Conservation (phyloP, 2,888 invertebrate genomes). For the Nomada fucata region DNA sequence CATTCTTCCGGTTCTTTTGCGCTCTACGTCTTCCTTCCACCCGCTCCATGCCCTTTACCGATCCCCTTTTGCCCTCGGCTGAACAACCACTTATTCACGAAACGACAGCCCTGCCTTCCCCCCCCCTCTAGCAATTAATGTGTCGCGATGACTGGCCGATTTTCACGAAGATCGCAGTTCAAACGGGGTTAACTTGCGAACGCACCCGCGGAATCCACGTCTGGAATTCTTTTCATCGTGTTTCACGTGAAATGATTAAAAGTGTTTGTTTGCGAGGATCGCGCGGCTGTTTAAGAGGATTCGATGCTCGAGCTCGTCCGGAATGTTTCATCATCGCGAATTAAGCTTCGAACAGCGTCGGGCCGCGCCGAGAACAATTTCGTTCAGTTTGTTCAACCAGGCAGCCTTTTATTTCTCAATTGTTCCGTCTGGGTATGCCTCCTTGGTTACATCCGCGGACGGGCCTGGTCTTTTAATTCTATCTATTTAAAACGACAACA, state of each 20-base stretch:
- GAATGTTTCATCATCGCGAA: constrained; percentile 25
- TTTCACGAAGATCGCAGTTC: constrained; percentile 15
- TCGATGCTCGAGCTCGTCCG: not conserved
- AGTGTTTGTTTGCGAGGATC: constrained; percentile 11
- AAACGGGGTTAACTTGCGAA: constrained; percentile 15
- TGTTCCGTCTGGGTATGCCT: not conserved
- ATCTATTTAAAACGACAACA: too few species aligned
- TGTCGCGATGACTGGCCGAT: not conserved
- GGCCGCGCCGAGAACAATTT: not conserved
- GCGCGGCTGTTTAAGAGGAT: constrained; percentile 19
- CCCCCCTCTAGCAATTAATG: constrained; percentile 42
- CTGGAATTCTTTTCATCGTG: constrained; percentile 18
- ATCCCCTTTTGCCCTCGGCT: constrained; percentile 12
- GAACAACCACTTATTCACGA: constrained; percentile 48
- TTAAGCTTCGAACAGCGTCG: not conserved
- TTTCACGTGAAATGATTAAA: constrained; percentile 5
- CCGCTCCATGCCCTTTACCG: not conserved
- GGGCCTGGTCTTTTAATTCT: too few species aligned
- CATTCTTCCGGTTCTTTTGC: constrained; percentile 49
- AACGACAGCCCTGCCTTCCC: not conserved
- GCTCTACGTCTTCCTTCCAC: constrained; percentile 41
- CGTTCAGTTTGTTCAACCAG: constrained; percentile 3
- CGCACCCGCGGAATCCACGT: constrained; percentile 11
- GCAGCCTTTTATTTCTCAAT: not conserved
- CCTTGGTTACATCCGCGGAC: not conserved